Evolutionary conservation across 2,113 vertebrate species (phyloP), one percentile per base, ranked within the genome.

Genomic region (Sterrhoptilus dennistouni): DNA sequence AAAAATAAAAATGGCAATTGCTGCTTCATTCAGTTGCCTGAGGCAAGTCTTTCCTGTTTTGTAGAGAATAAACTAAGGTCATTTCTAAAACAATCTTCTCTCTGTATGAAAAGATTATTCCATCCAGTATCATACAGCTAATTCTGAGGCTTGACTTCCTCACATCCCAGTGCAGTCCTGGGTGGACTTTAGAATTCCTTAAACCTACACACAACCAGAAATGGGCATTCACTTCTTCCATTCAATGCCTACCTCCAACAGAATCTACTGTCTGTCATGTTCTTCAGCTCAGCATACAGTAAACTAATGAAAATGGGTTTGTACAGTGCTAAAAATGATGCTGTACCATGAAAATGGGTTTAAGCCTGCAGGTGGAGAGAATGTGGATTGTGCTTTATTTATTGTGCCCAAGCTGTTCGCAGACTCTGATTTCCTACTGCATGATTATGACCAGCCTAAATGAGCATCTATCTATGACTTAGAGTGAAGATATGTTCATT

Each of bases 1-100:
- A 76, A 59, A 35, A 74, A 88, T 77, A 93, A 87, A 93, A 95
- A 88, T 68, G 82, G 66, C 74, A 95, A 85, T 90, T 96, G 74
- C 78, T 85, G 59, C 50, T 94, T 96, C 70, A 76, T 94, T 95
- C 50, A 63, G 68, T 86, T 90, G 90, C 68, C 88, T 81, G n/a
- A 81, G 94, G 68, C 64, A 66, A 95, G 20, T 44, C 54, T 91
- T 90, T 83, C 60, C 76, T 91, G 65, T 74, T 96, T 93, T 92
- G 66, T 44, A 65, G 71, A 63, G 57, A 81, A 81, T 49, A 88
- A 90, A 83, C 22, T 36, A 69, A 74, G 42, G 14, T 8, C 9
- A 88, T 86, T 96, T 81, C 64, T 83, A 52, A 90, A 96, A 83
- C 44, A 83, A 28, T 72, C 68, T 79, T 31, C 17, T 6, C 38